Percentiles rank a stretch among this genome's conserved stretches.
Conservation (phyloP, 2,113 vertebrate genomes). For the Talpa occidentalis region DNA sequence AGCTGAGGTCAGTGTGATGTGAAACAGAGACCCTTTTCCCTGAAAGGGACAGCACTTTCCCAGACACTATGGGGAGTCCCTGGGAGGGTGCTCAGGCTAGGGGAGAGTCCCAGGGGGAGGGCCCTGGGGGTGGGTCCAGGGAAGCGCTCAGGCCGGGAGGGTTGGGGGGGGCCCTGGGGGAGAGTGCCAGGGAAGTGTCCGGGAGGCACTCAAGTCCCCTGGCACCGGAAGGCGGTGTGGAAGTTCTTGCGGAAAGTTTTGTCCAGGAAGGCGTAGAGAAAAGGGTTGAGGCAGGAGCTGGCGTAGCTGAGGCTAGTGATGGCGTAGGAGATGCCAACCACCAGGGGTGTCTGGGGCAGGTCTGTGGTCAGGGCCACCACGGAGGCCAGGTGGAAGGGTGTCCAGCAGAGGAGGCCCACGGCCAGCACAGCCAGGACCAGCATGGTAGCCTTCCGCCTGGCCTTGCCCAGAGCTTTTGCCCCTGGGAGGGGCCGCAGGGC, state of each 20-base stretch:
- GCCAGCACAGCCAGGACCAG: constrained; percentile 95
- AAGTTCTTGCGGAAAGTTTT: constrained; percentile 94
- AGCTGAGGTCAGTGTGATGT: no score
- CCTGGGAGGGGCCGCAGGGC: constrained; percentile 92
- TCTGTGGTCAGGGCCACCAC: constrained; percentile 93
- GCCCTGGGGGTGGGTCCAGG: background rate
- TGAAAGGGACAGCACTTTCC: background rate
- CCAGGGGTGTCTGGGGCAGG: constrained; percentile 89
- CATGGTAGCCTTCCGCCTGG: constrained; percentile 93
- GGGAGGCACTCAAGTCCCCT: constrained; percentile 82
- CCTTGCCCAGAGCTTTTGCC: constrained; percentile 93
- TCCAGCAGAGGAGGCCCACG: constrained; percentile 95
- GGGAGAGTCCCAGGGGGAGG: no score
- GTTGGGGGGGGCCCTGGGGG: no score
- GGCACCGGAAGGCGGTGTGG: constrained; percentile 89
- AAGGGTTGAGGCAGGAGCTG: constrained; percentile 94
- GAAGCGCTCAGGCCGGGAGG: no score
- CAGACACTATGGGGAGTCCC: no score
- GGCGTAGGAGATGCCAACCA: constrained; percentile 93
- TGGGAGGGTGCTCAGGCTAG: background rate
- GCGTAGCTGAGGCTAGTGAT: constrained; percentile 95
- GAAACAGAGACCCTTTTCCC: background rate
- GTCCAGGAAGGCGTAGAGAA: constrained; percentile 94
- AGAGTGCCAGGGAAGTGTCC: no score
- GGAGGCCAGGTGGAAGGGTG: constrained; percentile 94